Evolutionary conservation across 2,888 invertebrate species (phyloP).

Genomic region (Latrodectus elegans): DNA sequence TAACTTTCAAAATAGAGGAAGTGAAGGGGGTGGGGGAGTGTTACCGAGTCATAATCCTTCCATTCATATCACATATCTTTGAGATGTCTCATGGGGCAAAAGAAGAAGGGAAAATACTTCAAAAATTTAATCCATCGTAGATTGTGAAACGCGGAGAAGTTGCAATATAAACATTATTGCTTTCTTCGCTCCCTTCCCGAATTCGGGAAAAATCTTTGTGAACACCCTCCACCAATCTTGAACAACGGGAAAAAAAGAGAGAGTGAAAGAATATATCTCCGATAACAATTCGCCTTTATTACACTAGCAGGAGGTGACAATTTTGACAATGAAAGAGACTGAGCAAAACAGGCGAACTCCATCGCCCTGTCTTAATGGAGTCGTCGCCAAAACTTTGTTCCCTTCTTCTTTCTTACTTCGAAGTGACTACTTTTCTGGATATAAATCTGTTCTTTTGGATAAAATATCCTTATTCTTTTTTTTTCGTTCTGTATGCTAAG

Average conservation of each 20-base stretch:
- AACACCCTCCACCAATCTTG: neutral
- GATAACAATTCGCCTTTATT: conserved; percentile 2
- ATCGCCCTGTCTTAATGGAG: neutral
- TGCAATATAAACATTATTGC: conserved; percentile 57
- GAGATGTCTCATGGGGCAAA: neutral
- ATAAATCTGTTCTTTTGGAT: neutral
- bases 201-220: neutral
- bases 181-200: neutral
- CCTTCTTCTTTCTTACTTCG: neutral
- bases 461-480: neutral
- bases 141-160: conserved; percentile 23
- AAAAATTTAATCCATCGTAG: conserved; percentile 48
- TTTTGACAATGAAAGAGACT: conserved; percentile 5
- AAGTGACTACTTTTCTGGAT: conserved; percentile 3
- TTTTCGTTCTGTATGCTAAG: conserved; percentile 5
- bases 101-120: neutral
- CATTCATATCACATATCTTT: conserved; percentile 33
- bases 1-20: neutral
- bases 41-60: conserved; percentile 30
- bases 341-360: neutral
- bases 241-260: neutral
- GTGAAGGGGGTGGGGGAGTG: neutral
- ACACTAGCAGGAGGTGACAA: neutral
- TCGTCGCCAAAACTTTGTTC: neutral
- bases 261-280: neutral